Percentiles rank a stretch among this genome's conserved stretches.
Evolutionary conservation across 2,888 invertebrate genomes (phyloP).

Genomic region (Acleris laterana): DNA sequence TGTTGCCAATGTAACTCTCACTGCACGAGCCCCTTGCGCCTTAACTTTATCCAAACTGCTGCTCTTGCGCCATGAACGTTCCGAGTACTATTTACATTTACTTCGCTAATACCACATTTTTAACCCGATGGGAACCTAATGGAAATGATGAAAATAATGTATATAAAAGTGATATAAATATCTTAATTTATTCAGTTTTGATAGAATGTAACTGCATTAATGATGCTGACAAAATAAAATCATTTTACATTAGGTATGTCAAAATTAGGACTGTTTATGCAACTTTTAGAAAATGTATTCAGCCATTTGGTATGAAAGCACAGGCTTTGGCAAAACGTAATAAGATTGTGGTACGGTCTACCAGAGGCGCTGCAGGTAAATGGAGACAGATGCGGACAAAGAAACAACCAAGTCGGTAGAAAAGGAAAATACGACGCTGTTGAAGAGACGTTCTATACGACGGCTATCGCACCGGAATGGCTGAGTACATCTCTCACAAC

Average conservation of each 20-base stretch:
- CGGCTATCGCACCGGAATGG: constrained; percentile 11
- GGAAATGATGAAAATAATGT: constrained; percentile 31
- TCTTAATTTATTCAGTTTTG: constrained; percentile 72
- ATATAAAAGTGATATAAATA: constrained; percentile 63
- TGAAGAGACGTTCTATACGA: not conserved
- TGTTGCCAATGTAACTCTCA: too few species aligned
- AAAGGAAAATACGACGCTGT: not conserved
- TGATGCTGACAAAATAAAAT: constrained; percentile 67
- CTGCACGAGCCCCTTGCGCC: too few species aligned
- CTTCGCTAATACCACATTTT: not conserved
- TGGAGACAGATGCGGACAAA: not conserved
- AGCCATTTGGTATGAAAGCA: constrained; percentile 22
- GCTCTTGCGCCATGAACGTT: too few species aligned
- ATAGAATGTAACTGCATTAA: constrained; percentile 72
- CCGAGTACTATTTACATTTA: too few species aligned
- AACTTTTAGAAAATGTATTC: constrained; percentile 38
- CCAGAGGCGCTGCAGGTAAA: not conserved
- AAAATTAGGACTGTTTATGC: constrained; percentile 52
- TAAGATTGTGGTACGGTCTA: not conserved
- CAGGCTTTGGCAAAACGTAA: not conserved
- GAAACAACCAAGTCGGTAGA: not conserved
- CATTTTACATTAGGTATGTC: constrained; percentile 49
- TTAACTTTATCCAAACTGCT: too few species aligned
- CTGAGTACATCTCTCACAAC: constrained; percentile 28
- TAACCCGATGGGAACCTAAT: not conserved